phyloP scores from a whole-genome alignment of 1,140 invertebrate genomes.

The Eupristina koningsbergeri region DNA sequence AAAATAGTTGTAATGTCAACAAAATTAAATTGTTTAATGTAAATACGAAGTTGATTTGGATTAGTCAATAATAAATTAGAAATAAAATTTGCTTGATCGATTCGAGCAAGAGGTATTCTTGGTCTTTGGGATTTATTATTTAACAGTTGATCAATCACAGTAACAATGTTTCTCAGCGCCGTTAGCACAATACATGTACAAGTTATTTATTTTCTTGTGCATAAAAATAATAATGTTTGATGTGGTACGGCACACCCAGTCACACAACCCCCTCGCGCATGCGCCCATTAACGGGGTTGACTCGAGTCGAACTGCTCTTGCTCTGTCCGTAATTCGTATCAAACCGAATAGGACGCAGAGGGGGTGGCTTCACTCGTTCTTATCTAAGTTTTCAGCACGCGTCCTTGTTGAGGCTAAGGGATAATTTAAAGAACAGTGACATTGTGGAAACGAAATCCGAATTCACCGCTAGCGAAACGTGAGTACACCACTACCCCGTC shows the following conservation, averaged over 20 bases:
- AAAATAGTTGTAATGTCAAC: too few species aligned
- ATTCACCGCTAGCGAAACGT: neutral
- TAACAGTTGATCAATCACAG: too few species aligned
- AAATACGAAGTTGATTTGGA: too few species aligned
- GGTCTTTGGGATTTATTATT: too few species aligned
- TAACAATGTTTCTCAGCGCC: too few species aligned
- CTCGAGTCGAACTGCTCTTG: neutral
- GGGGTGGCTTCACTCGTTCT: neutral
- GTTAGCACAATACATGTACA: too few species aligned
- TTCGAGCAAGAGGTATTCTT: too few species aligned
- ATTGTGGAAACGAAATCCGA: neutral
- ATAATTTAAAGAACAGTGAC: neutral
- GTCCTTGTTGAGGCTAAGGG: neutral
- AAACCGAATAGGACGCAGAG: too few species aligned
- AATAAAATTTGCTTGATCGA: too few species aligned
- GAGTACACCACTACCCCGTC: slow-evolving; percentile 7
- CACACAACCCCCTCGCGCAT: neutral
- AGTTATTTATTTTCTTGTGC: neutral
- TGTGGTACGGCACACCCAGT: neutral
- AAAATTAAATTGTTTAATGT: too few species aligned
- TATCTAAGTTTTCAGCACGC: slow-evolving; percentile 6
- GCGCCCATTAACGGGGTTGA: neutral
- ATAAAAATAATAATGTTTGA: neutral
- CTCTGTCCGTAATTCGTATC: neutral
- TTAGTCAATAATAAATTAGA: too few species aligned